Base-by-base conservation (phyloP, 2,113 vertebrate species). In the Cheilinus undulatus region DNA sequence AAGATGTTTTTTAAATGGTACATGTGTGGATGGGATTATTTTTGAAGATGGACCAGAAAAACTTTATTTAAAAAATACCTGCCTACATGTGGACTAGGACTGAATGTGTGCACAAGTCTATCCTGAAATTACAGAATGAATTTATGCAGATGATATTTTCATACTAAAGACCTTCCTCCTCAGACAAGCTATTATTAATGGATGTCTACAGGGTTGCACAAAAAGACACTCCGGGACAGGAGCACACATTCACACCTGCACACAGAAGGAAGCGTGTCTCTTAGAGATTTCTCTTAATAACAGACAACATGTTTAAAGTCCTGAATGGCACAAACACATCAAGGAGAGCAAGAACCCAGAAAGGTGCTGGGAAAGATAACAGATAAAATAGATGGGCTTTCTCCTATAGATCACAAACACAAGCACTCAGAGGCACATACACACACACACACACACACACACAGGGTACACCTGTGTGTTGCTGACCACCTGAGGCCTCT, bases 401-500 rank as follows among this genome's bases (percentile, higher is more conserved):
- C 46, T 76, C 51, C 32, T 60, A 28, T 42, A 15, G 28, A 19
- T 32, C 57, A 70, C 38, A 72, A n/a, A n/a, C n/a, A n/a, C n/a
- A n/a, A n/a, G n/a, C n/a, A n/a, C n/a, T n/a, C n/a, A n/a, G n/a
- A n/a, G n/a, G n/a, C 38, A 40, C 64, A 81, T 46, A 54, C 38
- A 53, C 12, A 58, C 45, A 50, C n/a, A 54, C 67, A 45, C 49
- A 53, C n/a, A 52, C 45, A 57, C 23, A 26, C 7, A 57, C 43
- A 32, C 7, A 34, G 61, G 70, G 57, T 64, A 86, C 85, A 88
- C 86, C 84, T 85, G 84, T 88, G 90, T 79, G 88, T 84, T 86
- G 86, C 77, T 60, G 30, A 32, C 87, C 84, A 81, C 92, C 89
- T 78, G 87, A 80, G 82, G 89, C 67, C 68, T 45, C 89, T 94